A percentile compares a stretch with the other conserved stretches of the same genome.
phyloP scores from a whole-genome alignment of 2,888 invertebrate species.

The Netelia melanura region DNA sequence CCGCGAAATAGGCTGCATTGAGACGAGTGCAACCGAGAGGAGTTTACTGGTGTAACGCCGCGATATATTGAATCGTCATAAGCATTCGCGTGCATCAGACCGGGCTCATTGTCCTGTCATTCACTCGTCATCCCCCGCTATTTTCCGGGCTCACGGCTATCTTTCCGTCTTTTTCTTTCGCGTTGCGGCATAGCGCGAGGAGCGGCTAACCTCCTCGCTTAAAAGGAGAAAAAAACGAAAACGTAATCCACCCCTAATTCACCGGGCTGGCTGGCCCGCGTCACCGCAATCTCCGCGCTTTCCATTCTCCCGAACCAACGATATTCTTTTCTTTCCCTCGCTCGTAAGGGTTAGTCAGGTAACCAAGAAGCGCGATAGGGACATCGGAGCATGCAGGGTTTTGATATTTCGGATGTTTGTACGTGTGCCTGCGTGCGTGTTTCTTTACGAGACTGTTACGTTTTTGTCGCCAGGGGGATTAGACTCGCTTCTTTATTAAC shows the following conservation, averaged over 20 bases:
- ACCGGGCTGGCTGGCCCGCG: constrained; percentile 69
- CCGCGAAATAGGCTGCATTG: constrained; percentile 70
- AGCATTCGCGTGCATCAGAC: constrained; percentile 83
- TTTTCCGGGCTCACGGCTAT: constrained; percentile 15
- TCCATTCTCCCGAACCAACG: constrained; percentile 19
- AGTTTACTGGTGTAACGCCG: constrained; percentile 43
- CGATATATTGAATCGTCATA: constrained; percentile 84
- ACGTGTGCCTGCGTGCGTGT: no score
- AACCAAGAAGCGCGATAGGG: neutral
- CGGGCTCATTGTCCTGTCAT: constrained; percentile 84
- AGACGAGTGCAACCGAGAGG: constrained; percentile 75
- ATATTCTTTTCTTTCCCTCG: constrained; percentile 24
- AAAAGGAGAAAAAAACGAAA: constrained; percentile 50
- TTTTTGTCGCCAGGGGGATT: constrained; percentile 67
- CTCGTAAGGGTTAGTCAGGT: constrained; percentile 16
- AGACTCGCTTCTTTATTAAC: constrained; percentile 46
- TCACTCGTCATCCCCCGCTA: constrained; percentile 84
- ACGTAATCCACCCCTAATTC: constrained; percentile 83
- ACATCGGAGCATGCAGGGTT: constrained; percentile 66
- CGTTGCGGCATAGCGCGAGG: constrained; percentile 53
- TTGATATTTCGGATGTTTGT: constrained; percentile 75
- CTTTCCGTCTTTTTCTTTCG: constrained; percentile 34
- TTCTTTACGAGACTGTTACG: constrained; percentile 79
- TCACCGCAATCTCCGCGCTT: constrained; percentile 61
- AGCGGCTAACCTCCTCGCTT: constrained; percentile 47